phyloP scores from a whole-genome alignment of 2,113 vertebrate genomes.

The Pygoscelis adeliae region DNA sequence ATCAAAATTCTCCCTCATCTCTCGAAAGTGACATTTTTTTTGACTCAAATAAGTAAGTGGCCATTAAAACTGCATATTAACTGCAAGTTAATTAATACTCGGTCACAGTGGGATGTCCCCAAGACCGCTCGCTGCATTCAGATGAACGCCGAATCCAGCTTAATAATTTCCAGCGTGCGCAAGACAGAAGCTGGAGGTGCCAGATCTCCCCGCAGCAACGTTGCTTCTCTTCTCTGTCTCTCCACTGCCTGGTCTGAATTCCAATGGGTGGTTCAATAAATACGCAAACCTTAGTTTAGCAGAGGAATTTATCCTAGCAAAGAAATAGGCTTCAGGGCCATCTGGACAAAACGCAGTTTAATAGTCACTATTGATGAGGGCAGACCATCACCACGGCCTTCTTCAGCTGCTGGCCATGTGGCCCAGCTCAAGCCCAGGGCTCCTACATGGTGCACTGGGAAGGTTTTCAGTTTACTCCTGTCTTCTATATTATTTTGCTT shows the following conservation, averaged over 20 bases:
- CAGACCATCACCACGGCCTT: neutral
- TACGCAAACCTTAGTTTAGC: neutral
- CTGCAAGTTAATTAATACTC: neutral
- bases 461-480: neutral
- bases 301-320: neutral
- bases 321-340: neutral
- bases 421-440: neutral
- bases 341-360: neutral
- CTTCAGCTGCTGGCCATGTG: neutral
- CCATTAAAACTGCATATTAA: neutral
- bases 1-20: neutral
- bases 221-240: neutral
- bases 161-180: neutral
- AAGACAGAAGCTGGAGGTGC: neutral
- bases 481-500: neutral
- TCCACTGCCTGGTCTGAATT: neutral
- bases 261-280: neutral
- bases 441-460: accelerated
- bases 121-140: neutral
- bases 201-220: accelerated
- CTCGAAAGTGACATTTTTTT: neutral
- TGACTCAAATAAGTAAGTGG: neutral
- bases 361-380: neutral
- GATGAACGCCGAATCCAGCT: neutral
- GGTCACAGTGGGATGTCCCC: neutral